Conservation (phyloP, 1,140 invertebrate species). For the Aphis craccivora region DNA sequence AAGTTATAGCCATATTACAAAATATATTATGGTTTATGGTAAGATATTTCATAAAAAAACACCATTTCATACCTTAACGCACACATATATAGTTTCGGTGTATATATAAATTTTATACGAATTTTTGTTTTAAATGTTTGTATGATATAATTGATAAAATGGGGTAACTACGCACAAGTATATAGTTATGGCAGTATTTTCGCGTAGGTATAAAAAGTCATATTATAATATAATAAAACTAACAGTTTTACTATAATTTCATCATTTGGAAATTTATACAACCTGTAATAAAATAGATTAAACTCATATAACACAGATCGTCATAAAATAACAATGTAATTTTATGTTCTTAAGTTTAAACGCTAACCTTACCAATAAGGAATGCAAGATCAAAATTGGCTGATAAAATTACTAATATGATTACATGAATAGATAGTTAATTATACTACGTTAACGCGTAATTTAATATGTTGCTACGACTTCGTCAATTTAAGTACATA, state of each 20-base stretch:
- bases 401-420: background rate
- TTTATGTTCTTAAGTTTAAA: background rate
- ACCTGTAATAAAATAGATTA: background rate
- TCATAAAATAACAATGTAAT: conserved; percentile 1
- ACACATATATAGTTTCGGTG: background rate
- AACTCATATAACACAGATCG: background rate
- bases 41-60: background rate
- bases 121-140: background rate
- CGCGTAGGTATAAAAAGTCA: background rate
- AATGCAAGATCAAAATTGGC: background rate
- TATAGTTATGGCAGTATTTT: background rate
- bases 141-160: background rate
- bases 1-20: too few species aligned
- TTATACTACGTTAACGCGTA: background rate
- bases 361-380: background rate
- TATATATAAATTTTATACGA: background rate
- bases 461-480: background rate
- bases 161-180: too few species aligned
- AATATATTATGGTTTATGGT: background rate
- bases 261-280: background rate
- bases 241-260: background rate
- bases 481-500: background rate
- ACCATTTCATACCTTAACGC: background rate
- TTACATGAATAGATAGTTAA: background rate
- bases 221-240: background rate